Conservation (phyloP, 2,113 vertebrate species). For the Paradisaea rubra region DNA sequence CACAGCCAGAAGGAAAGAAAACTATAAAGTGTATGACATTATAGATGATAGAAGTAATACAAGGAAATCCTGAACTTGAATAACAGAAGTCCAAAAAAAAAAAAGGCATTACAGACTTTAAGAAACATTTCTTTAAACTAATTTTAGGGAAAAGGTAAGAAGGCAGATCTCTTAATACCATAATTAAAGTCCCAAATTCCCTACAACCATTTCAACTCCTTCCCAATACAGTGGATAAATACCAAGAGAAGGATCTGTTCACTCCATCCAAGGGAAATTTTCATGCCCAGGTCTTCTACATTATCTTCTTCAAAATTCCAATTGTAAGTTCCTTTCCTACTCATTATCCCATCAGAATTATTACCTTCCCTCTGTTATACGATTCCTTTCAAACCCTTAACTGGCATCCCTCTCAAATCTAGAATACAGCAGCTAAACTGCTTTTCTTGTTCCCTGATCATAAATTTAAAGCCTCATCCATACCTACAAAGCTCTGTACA, state of each 20-base stretch:
- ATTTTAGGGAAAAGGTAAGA: not conserved
- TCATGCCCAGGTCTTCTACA: not conserved
- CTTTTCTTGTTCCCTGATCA: not conserved
- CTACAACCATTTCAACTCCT: not conserved
- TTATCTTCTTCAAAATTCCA: not conserved
- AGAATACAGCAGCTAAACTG: not conserved
- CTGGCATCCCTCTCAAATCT: not conserved
- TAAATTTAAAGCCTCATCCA: not conserved
- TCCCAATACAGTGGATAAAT: not conserved
- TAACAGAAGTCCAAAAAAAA: not conserved
- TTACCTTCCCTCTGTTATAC: not conserved
- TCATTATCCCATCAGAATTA: not conserved
- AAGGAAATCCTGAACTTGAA: not conserved
- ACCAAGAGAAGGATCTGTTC: not conserved
- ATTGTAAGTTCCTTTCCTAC: not conserved
- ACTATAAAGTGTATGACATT: not conserved
- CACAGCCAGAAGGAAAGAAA: not conserved
- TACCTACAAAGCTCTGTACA: not conserved
- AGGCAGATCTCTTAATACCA: not conserved
- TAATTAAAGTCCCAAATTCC: not conserved
- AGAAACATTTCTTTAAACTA: not conserved
- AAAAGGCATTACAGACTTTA: not conserved
- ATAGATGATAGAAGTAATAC: not conserved
- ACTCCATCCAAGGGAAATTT: not conserved
- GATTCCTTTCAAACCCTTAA: not conserved